phyloP scores from a whole-genome alignment of 2,888 invertebrate genomes.

The Pollenia griseotomentosa region DNA sequence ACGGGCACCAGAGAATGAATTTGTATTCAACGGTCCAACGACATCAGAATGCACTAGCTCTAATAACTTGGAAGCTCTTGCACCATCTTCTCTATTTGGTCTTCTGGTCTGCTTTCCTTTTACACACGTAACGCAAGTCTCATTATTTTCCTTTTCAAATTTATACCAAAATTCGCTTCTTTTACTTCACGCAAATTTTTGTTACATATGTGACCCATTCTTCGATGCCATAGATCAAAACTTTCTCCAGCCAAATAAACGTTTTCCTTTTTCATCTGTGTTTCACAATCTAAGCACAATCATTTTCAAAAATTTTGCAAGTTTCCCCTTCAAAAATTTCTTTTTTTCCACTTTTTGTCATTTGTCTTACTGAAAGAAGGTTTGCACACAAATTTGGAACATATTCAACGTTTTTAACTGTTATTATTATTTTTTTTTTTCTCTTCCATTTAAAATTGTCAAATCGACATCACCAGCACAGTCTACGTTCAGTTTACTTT shows the following conservation, averaged over 20 bases:
- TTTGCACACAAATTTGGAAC: slow-evolving; percentile 41
- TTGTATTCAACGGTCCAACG: slow-evolving; percentile 10
- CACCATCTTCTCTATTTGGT: slow-evolving; percentile 43
- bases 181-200: slow-evolving; percentile 17
- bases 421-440: slow-evolving; percentile 21
- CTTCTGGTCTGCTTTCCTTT: slow-evolving; percentile 6
- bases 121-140: not conserved
- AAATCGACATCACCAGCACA: slow-evolving; percentile 32
- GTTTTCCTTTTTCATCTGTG: not conserved
- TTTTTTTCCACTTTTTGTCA: slow-evolving; percentile 67
- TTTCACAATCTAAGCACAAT: not conserved
- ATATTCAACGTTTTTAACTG: slow-evolving; percentile 65
- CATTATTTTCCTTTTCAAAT: slow-evolving; percentile 3
- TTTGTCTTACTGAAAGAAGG: slow-evolving; percentile 61
- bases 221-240: slow-evolving; percentile 15
- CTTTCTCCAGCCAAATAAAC: not conserved
- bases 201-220: slow-evolving; percentile 23
- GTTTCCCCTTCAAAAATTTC: slow-evolving; percentile 70
- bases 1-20: no score
- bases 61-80: slow-evolving; percentile 52
- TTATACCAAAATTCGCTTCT: no score
- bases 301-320: slow-evolving; percentile 67
- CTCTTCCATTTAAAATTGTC: slow-evolving; percentile 12
- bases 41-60: slow-evolving; percentile 59
- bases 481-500: not conserved